Evolutionary conservation across 2,113 vertebrate species (phyloP).

Genomic region (Petroica traversi): DNA sequence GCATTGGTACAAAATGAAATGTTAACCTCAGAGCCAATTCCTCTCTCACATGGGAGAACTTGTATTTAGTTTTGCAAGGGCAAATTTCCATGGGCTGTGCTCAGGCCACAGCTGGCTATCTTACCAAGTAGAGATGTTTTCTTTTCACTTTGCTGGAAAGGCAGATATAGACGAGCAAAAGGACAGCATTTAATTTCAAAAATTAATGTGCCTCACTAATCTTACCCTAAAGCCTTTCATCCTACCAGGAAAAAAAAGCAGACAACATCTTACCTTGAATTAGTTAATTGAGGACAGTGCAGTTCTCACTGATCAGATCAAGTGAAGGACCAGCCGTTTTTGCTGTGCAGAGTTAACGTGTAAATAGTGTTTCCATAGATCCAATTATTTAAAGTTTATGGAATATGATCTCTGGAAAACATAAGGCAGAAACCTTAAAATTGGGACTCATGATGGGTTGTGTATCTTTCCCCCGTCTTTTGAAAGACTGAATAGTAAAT

Average conservation of each 20-base stretch:
- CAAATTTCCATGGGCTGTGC: neutral
- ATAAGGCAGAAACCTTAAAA: neutral
- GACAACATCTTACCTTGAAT: neutral
- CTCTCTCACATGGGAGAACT: neutral
- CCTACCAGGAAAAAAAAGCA: neutral
- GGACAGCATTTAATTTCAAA: neutral
- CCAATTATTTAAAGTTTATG: neutral
- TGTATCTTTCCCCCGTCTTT: neutral
- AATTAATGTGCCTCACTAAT: neutral
- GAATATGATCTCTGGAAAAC: neutral
- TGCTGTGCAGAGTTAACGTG: neutral
- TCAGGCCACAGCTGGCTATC: neutral
- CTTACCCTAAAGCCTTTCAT: conserved; percentile 15
- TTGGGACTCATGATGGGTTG: neutral
- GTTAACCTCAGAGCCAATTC: neutral
- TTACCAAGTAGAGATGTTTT: neutral
- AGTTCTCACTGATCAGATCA: neutral
- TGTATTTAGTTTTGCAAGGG: neutral
- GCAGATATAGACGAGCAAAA: neutral
- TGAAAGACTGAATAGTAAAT: neutral
- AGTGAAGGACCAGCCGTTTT: neutral
- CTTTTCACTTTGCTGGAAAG: neutral
- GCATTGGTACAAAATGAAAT: neutral
- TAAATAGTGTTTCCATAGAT: neutral
- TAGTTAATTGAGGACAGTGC: neutral